phyloP scores from a whole-genome alignment of 1,140 invertebrate genomes.

The Hycleus cichorii region DNA sequence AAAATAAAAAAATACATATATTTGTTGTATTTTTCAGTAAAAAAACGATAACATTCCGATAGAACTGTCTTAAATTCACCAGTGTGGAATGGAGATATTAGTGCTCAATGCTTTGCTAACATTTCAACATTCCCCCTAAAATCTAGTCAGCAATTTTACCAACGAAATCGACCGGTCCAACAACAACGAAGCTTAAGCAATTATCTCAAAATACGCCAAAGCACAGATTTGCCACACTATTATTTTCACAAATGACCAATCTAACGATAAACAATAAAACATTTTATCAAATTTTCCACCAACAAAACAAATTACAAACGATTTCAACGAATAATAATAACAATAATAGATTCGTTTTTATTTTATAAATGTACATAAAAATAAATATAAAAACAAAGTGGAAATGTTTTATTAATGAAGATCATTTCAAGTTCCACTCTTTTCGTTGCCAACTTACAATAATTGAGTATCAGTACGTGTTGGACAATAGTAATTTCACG shows the following conservation, averaged over 20 bases:
- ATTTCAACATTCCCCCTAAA: conserved; percentile 6
- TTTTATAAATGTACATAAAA: too few species aligned
- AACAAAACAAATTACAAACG: too few species aligned
- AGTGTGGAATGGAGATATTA: conserved; percentile 15
- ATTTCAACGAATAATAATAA: too few species aligned
- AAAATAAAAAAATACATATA: too few species aligned
- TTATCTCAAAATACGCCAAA: neutral
- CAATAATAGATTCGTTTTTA: too few species aligned
- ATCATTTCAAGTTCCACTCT: neutral
- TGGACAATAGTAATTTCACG: conserved; percentile 11
- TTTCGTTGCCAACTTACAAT: conserved; percentile 3
- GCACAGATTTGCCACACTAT: too few species aligned
- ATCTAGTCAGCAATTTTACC: conserved; percentile 15
- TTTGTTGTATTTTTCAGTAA: too few species aligned
- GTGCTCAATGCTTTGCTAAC: conserved; percentile 11
- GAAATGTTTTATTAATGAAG: too few species aligned
- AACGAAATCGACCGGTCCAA: conserved; percentile 10
- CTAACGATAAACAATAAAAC: too few species aligned
- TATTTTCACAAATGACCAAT: too few species aligned
- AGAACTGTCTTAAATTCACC: conserved; percentile 14
- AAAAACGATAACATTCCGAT: conserved; percentile 10
- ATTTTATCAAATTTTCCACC: too few species aligned
- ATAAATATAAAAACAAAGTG: too few species aligned
- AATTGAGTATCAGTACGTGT: conserved; percentile 13
- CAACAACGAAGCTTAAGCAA: conserved; percentile 10